A percentile compares a stretch with the other conserved stretches of the same genome.
phyloP scores from a whole-genome alignment of 1,140 invertebrate genomes.

The Bombus ignitus region DNA sequence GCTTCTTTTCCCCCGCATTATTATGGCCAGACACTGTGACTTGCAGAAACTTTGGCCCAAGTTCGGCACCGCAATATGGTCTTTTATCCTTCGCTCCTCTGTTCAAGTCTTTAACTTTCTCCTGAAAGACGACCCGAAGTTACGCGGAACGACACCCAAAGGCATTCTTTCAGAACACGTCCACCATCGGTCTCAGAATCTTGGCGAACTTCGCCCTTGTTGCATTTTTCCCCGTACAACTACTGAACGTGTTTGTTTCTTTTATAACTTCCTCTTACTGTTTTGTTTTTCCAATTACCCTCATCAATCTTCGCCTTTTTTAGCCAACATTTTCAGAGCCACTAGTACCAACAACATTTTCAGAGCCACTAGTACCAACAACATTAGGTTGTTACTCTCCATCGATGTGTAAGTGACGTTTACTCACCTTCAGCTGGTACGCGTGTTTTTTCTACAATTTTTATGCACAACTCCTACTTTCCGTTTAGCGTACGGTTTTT shows the following conservation, averaged over 20 bases:
- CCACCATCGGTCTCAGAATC: slow-evolving; percentile 44
- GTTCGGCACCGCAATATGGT: slow-evolving; percentile 50
- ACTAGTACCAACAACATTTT: background rate
- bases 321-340: background rate
- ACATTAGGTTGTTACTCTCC: background rate
- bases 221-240: slow-evolving; percentile 42
- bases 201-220: slow-evolving; percentile 56
- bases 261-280: background rate
- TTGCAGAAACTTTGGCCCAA: slow-evolving; percentile 53
- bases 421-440: too few species aligned
- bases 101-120: slow-evolving; percentile 19
- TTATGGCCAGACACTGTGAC: slow-evolving; percentile 54
- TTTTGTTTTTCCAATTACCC: background rate
- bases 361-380: background rate
- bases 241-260: background rate
- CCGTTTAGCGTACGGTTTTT: background rate
- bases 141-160: slow-evolving; percentile 50
- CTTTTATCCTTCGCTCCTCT: slow-evolving; percentile 13
- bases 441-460: background rate
- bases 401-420: too few species aligned
- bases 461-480: background rate
- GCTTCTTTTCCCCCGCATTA: slow-evolving; percentile 35
- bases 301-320: background rate
- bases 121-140: slow-evolving; percentile 31
- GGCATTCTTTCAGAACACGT: slow-evolving; percentile 62